Evolutionary conservation across 2,113 vertebrate genomes (phyloP), one percentile per base, ranked within the genome.

Genomic region (Hypocryptadius cinnamomeus): DNA sequence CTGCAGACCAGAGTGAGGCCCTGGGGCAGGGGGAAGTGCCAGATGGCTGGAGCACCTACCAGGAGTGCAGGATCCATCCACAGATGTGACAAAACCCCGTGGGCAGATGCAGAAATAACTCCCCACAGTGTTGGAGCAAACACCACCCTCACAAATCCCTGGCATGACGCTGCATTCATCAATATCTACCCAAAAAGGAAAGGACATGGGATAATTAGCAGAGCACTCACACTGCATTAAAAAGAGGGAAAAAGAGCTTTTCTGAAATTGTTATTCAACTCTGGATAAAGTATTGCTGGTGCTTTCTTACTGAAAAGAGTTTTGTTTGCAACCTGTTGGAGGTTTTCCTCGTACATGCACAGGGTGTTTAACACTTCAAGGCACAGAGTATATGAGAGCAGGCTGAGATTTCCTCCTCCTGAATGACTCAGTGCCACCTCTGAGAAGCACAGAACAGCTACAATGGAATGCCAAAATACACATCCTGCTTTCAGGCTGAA

Each of bases 71-170:
- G 98, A 98, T 31, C 99, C 99, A 79, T 99, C 99, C 35, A 97
- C 48, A 61, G 98, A 98, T 85, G 98, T 96, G 77, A 98, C 89
- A 64, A 98, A 99, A 77, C 99, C 99, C 54, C 97, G 97, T 8
- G 98, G 98, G 93, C 99, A 99, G 92, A 98, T 92, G 94, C 99
- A 99, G 76, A 99, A 99, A 47, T 99, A 99, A 98, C 99, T 99
- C 85, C 99, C 99, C 53, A 98, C 97, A 0, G 98, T 99, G 96
- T 99, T 99, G 87, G 98, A 98, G 95, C 99, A 99, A 42, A 99
- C 98, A 3, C 98, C 98, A 3, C 98, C 98, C 37, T 99, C 98
- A 90, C 99, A 99, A 73, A 99, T 96, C 47, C 98, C 98, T 19
- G 98, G 95, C 79, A 98, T 97, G 84, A 98, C 93, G 87, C 98